phyloP scores from a whole-genome alignment of 2,797 vertebrate genomes.

The Catamblyrhynchus diadema region DNA sequence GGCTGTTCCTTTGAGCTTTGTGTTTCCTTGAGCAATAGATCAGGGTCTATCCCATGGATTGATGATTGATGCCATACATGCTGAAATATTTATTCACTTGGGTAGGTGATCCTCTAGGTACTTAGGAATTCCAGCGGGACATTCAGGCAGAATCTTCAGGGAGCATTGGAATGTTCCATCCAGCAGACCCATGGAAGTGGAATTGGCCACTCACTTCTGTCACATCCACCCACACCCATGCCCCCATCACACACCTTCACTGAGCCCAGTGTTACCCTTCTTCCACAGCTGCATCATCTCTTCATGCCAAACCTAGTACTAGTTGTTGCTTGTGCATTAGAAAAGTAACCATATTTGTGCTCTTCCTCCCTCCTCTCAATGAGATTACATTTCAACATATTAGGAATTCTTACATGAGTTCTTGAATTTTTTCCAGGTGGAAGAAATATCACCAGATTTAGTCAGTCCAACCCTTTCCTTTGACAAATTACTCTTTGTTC shows the following conservation, averaged over 20 bases:
- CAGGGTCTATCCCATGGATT: not conserved
- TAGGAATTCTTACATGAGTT: not conserved
- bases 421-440: not conserved
- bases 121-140: not conserved
- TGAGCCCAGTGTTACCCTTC: not conserved
- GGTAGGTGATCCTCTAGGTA: not conserved
- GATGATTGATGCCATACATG: too few relatives aligned
- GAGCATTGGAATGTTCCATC: not conserved
- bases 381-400: rapidly evolving
- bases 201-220: not conserved
- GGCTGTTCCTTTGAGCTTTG: not conserved
- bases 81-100: not conserved
- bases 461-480: not conserved
- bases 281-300: not conserved
- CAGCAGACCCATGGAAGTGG: not conserved
- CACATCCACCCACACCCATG: too few relatives aligned
- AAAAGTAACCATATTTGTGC: not conserved
- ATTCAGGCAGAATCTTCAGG: not conserved
- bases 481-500: not conserved
- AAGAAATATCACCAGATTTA: not conserved
- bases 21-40: not conserved
- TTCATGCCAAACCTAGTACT: not conserved
- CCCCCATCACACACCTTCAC: not conserved
- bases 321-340: not conserved
- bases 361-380: not conserved